Evolutionary conservation across 2,797 vertebrate species (phyloP).

Genomic region (Acrossocheilus fasciatus): DNA sequence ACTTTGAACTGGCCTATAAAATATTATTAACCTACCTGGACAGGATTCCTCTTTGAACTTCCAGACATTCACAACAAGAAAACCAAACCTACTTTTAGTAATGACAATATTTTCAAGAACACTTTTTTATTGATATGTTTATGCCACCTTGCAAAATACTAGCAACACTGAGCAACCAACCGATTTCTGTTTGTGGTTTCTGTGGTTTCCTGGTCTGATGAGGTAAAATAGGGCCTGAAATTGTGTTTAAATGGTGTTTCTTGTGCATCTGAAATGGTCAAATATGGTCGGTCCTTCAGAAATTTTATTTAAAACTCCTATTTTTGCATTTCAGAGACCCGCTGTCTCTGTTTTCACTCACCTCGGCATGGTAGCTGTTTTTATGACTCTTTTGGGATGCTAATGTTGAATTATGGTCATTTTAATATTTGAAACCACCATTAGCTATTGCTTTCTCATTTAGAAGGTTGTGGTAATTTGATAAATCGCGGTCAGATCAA

Average conservation of each 20-base stretch:
- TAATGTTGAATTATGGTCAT: constrained; percentile 3
- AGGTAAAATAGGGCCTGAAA: neutral
- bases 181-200: neutral
- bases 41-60: neutral
- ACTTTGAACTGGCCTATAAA: neutral
- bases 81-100: neutral
- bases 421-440: constrained; percentile 12
- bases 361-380: neutral
- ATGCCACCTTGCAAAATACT: neutral
- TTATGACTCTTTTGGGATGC: neutral
- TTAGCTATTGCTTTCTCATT: constrained; percentile 10
- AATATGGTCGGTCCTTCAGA: neutral
- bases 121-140: neutral
- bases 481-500: constrained; percentile 3
- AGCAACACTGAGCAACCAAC: neutral
- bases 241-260: neutral
- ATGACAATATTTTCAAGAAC: neutral
- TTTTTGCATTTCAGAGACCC: neutral
- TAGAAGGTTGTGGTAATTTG: constrained; percentile 35
- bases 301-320: neutral
- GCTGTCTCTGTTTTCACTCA: neutral
- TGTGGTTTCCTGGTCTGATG: neutral
- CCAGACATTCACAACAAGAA: neutral
- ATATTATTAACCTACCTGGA: neutral
- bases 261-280: neutral